Percentiles rank a stretch among this genome's conserved stretches.
Conservation (phyloP, 2,113 vertebrate species). For the Corydoras sp. region DNA sequence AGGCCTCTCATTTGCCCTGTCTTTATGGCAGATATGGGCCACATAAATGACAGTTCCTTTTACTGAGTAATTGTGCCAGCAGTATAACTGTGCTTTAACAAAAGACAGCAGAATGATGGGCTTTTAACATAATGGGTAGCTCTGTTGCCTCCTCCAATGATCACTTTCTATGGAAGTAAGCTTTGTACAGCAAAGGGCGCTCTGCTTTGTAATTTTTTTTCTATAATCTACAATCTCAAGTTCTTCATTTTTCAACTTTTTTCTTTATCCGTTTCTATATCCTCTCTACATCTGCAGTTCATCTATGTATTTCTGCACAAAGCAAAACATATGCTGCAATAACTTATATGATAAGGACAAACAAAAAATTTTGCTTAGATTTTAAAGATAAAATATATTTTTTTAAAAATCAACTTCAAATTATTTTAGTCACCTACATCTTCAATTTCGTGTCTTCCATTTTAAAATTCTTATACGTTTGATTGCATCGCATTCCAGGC, state of each 20-base stretch:
- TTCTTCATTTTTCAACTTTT: slow-evolving; percentile 10
- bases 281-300: no score
- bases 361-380: no score
- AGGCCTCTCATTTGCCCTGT: slow-evolving; percentile 25
- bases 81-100: slow-evolving; percentile 34
- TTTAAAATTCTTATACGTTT: no score
- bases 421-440: no score
- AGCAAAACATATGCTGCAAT: no score
- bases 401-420: no score
- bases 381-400: no score
- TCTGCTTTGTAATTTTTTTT: slow-evolving; percentile 9
- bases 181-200: not conserved
- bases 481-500: no score
- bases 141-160: slow-evolving; percentile 25
- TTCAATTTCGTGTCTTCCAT: no score
- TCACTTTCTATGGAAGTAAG: slow-evolving; percentile 12
- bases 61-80: slow-evolving; percentile 35
- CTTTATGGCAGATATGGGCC: slow-evolving; percentile 13
- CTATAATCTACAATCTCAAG: slow-evolving; percentile 17
- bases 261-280: no score
- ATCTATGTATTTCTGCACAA: no score
- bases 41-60: slow-evolving; percentile 29
- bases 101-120: slow-evolving; percentile 33
- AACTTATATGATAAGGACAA: no score
- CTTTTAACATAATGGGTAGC: slow-evolving; percentile 40